Percentiles rank a stretch among this genome's conserved stretches.
Conservation (phyloP, 2,113 vertebrate species). For the Thinocorus orbignyianus region DNA sequence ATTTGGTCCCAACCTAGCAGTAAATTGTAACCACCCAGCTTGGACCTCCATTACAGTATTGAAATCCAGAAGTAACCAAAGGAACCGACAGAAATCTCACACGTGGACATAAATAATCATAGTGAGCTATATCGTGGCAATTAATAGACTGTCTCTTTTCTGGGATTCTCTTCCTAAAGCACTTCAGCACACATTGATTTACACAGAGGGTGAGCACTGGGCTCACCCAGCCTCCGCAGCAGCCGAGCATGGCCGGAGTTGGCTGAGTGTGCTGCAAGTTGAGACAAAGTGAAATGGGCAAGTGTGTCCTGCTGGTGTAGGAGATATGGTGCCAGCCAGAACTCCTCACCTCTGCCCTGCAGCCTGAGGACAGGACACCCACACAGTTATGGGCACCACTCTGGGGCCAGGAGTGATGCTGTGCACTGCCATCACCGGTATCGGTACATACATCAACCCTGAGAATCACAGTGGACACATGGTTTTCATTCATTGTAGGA, state of each 20-base stretch:
- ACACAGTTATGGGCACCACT: not conserved
- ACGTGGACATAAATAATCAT: not conserved
- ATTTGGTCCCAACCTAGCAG: not conserved
- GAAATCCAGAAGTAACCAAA: not conserved
- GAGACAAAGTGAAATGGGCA: not conserved
- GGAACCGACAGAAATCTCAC: not conserved
- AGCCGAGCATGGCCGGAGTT: accelerated
- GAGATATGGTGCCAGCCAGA: not conserved
- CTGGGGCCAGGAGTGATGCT: not conserved
- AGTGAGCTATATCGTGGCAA: not conserved
- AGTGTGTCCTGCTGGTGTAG: accelerated
- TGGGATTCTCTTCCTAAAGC: not conserved
- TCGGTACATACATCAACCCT: accelerated
- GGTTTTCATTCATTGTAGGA: not conserved
- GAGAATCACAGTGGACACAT: accelerated
- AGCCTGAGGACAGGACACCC: not conserved
- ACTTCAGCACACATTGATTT: not conserved
- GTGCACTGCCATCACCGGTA: accelerated
- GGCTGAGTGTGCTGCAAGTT: not conserved
- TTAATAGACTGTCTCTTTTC: not conserved
- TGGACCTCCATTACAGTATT: not conserved
- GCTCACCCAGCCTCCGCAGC: not conserved
- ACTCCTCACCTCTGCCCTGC: not conserved
- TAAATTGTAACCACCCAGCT: not conserved
- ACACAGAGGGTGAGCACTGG: not conserved